These are phyloP conservation scores for Hypomecis punctinalis DNA, from an alignment of 2,888 invertebrate genomes.

Conservation along the genomic window DNA sequence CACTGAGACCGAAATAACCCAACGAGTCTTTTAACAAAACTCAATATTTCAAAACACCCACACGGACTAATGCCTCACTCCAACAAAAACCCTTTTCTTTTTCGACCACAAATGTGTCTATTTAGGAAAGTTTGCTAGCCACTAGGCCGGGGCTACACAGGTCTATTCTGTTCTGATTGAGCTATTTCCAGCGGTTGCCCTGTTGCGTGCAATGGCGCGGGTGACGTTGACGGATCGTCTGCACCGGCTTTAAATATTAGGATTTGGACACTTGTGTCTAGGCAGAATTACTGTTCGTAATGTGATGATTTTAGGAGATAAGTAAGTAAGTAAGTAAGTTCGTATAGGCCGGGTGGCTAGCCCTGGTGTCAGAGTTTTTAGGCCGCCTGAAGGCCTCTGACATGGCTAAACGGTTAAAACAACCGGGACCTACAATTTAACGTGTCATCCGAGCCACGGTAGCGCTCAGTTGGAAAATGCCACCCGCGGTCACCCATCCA, in stretches of 20 bases:
- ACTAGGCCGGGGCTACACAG: not conserved
- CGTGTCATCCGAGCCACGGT: too few relatives aligned
- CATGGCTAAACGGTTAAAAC: too few relatives aligned
- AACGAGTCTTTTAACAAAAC: too few relatives aligned
- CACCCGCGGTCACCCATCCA: too few relatives aligned
- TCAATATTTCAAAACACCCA: not conserved
- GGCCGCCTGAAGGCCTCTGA: too few relatives aligned
- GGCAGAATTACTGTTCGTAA: not conserved
- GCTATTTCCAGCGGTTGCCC: conserved; percentile 16
- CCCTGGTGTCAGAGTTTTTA: too few relatives aligned
- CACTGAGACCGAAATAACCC: too few relatives aligned
- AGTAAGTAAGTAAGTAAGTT: too few relatives aligned
- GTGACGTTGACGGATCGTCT: conserved; percentile 21
- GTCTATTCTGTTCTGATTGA: conserved; percentile 14
- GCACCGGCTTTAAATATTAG: conserved; percentile 14
- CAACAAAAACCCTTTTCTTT: not conserved
- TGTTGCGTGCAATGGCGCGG: conserved; percentile 29
- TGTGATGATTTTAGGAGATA: too few relatives aligned
- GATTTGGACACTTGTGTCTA: conserved; percentile 6
- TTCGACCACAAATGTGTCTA: not conserved
- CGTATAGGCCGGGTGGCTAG: too few relatives aligned
- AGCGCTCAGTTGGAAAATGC: too few relatives aligned
- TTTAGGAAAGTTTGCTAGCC: conserved; percentile 1
- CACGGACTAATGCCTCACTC: not conserved
- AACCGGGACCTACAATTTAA: too few relatives aligned